Evolutionary conservation across 1,140 invertebrate species (phyloP), one percentile per base, ranked within the genome.

Genomic region (Gryon sp.): DNA sequence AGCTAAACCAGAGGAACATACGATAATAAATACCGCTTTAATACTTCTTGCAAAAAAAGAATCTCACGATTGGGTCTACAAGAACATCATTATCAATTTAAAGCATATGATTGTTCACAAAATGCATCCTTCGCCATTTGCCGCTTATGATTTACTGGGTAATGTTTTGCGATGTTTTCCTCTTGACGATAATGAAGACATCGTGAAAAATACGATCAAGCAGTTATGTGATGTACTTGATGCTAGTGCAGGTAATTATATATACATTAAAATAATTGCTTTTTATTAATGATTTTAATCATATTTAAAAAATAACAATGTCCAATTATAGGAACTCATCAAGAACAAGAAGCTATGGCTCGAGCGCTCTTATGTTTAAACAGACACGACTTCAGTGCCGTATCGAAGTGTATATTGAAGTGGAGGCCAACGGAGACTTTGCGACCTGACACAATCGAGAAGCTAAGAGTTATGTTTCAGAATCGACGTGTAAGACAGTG

Each of bases 11-110:
- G 2, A 48, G 19, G 55, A 19, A 22, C 45, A 19, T 46, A 78
- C 12, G 4, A 81, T n/a, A 46, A 12, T 62, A 2, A 69, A 83
- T 19, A 80, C 78, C 0, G 81, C 80, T 4, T 65, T 88, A 30
- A 73, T 86, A 34, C 68, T 88, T 6, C 4, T 89, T 2, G 65
- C 84, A 0, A 89, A 89, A 48, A 82, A 65, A 55, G 45, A 84
- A 70, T 83, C 82, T 1, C 7, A 57, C 0, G 12, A 16, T 0
- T 88, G 85, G 86, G 45, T 81, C 0, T 74, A 82, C 19, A 69
- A 83, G 2, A 80, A 88, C 65, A 78, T 89, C 18, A 52, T 88
- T 36, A 9, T 60, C 0, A 63, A 63, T 48, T 36, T 89, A 16
- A 70, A 85, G 28, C 55, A 80, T 9, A 83, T 88, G 45, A 85